phyloP scores from a whole-genome alignment of 2,797 vertebrate genomes.

The Cyclopterus lumpus region DNA sequence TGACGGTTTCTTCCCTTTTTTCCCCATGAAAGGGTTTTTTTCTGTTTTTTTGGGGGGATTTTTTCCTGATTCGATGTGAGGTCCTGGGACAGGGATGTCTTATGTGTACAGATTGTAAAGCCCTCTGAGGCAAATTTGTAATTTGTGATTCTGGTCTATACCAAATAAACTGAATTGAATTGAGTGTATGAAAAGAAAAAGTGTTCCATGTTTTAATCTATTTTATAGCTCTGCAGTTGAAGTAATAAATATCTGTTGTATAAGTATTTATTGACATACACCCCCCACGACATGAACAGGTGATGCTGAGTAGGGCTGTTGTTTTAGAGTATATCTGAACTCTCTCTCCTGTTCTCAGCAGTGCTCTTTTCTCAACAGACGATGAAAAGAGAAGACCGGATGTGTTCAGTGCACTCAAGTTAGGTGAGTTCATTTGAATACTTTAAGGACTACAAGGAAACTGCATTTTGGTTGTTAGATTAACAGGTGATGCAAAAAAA shows the following conservation, averaged over 20 bases:
- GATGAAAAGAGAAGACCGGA: constrained; percentile 93
- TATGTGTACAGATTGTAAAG: too few species aligned
- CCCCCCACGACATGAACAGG: neutral
- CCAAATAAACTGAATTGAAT: too few species aligned
- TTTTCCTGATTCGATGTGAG: too few species aligned
- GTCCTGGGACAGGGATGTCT: too few species aligned
- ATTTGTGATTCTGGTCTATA: too few species aligned
- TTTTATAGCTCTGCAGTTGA: neutral
- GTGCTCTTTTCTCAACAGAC: constrained; percentile 67
- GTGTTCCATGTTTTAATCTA: neutral
- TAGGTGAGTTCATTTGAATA: constrained; percentile 82
- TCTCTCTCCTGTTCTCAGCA: constrained; percentile 17
- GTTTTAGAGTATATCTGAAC: constrained; percentile 7
- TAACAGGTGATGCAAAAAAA: neutral
- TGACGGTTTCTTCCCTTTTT: too few species aligned
- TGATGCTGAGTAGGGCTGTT: constrained; percentile 26
- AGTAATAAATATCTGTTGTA: constrained; percentile 28
- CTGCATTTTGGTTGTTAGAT: neutral
- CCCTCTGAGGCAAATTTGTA: too few species aligned
- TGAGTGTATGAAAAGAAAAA: too few species aligned
- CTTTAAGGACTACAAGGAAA: neutral
- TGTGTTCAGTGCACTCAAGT: constrained; percentile 94
- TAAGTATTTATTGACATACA: constrained; percentile 29
- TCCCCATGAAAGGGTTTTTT: too few species aligned
- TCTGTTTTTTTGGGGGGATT: too few species aligned